Evolutionary conservation across 2,113 vertebrate genomes (phyloP).

Genomic region (Nanorana parkeri): DNA sequence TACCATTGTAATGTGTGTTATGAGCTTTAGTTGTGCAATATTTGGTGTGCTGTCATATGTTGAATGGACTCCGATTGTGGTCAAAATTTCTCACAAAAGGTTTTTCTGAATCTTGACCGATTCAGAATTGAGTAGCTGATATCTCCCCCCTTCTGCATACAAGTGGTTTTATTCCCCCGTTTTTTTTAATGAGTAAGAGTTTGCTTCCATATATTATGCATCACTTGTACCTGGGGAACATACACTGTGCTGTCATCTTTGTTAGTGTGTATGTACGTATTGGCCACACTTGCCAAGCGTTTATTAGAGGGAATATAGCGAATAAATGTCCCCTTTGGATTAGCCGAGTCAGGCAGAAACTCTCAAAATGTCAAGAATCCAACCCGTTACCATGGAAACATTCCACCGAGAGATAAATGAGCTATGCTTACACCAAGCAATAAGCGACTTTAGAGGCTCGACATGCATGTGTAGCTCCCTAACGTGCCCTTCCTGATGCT

Average conservation of each 20-base stretch:
- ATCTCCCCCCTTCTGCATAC: too few species aligned
- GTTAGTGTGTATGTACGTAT: not conserved
- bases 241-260: not conserved
- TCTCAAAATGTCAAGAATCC: conserved; percentile 55
- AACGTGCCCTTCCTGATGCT: conserved; percentile 18
- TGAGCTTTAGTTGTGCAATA: too few species aligned
- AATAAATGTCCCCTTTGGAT: conserved; percentile 54
- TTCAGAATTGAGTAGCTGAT: too few species aligned
- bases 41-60: too few species aligned
- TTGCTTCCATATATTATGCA: not conserved
- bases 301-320: conserved; percentile 47
- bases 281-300: conserved; percentile 14
- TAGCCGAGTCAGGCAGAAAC: conserved; percentile 56
- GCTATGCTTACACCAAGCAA: conserved; percentile 47
- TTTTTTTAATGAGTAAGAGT: not conserved
- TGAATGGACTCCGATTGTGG: too few species aligned
- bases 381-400: conserved; percentile 51
- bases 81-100: too few species aligned
- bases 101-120: too few species aligned
- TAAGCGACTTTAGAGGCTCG: conserved; percentile 38
- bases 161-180: too few species aligned
- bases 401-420: conserved; percentile 53
- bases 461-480: conserved; percentile 33
- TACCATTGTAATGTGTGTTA: too few species aligned
- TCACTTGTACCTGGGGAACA: too few species aligned